These are phyloP conservation scores for Catagonus wagneri DNA, from an alignment of 2,113 vertebrate genomes.

Conservation along the genomic window DNA sequence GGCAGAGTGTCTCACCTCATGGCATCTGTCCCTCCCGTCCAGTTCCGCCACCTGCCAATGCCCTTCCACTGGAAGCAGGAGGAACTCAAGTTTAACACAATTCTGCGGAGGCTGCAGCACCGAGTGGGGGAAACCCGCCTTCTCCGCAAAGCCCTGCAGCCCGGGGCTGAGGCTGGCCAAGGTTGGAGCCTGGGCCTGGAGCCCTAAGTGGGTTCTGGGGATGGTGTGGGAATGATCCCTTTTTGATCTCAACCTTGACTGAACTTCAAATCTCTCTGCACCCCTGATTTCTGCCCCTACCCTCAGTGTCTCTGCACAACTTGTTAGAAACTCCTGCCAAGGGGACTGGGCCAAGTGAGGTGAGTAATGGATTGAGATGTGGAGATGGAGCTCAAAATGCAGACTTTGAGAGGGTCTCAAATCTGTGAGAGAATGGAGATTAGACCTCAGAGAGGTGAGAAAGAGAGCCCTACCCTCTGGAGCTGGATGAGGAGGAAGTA, in stretches of 20 bases:
- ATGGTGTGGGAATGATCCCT: neutral
- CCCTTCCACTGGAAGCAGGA: conserved; percentile 87
- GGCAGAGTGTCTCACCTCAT: neutral
- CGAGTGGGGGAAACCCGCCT: conserved; percentile 70
- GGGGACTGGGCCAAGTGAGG: conserved; percentile 72
- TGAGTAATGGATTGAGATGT: conserved; percentile 43
- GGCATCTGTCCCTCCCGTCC: neutral
- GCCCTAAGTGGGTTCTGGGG: neutral
- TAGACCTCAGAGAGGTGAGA: neutral
- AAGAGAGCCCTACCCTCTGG: neutral
- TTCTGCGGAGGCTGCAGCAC: conserved; percentile 85
- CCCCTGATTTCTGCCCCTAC: neutral
- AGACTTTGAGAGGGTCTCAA: neutral
- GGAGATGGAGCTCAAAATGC: neutral
- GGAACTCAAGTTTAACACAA: conserved; percentile 87
- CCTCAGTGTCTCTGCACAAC: conserved; percentile 72
- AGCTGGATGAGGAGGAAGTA: neutral
- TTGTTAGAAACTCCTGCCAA: conserved; percentile 67
- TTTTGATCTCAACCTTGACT: neutral
- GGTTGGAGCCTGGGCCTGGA: neutral
- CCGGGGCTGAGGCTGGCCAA: conserved; percentile 47
- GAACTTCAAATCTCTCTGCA: neutral
- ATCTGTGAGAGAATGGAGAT: neutral
- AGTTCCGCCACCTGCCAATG: conserved; percentile 85
- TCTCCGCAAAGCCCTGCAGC: conserved; percentile 71